Percentiles rank a stretch among this genome's conserved stretches.
phyloP scores from a whole-genome alignment of 1,140 invertebrate genomes.

The Tetraneura akinire region DNA sequence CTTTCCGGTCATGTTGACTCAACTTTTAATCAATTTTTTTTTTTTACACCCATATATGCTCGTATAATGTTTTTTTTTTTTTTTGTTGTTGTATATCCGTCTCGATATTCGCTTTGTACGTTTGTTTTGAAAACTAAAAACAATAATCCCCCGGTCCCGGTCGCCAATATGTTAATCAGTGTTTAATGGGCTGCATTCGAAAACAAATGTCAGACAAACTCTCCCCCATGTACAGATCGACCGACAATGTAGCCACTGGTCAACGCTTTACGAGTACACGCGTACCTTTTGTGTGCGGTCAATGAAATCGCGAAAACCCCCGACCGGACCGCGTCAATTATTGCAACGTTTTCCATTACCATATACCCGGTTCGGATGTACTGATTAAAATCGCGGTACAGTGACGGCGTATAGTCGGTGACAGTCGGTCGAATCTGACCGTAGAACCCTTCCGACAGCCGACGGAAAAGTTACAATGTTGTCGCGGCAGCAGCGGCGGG shows the following conservation, averaged over 20 bases:
- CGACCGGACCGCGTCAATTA: constrained; percentile 33
- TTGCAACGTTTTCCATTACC: constrained; percentile 40
- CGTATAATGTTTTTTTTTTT: too few relatives aligned
- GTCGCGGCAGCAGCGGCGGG: too few relatives aligned
- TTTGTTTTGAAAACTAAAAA: not conserved
- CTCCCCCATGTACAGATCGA: too few relatives aligned
- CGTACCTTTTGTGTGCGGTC: constrained; percentile 22
- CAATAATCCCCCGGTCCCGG: not conserved
- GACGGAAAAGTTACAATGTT: constrained; percentile 12
- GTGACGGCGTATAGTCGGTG: not conserved
- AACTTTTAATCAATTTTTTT: constrained; percentile 48
- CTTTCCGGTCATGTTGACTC: constrained; percentile 8
- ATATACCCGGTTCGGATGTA: not conserved
- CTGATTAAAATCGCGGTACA: constrained; percentile 44
- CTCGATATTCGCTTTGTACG: too few relatives aligned
- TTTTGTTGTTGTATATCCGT: too few relatives aligned
- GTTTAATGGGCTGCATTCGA: constrained; percentile 43
- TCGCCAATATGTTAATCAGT: constrained; percentile 49
- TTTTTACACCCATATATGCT: too few relatives aligned
- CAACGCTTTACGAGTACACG: not conserved
- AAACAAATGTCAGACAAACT: constrained; percentile 20
- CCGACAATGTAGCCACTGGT: constrained; percentile 18
- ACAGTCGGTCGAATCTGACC: not conserved
- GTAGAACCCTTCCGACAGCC: not conserved
- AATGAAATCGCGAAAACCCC: constrained; percentile 32